These are phyloP conservation scores for Embiotoca jacksoni DNA, from an alignment of 2,113 vertebrate genomes.

Conservation along the genomic window DNA sequence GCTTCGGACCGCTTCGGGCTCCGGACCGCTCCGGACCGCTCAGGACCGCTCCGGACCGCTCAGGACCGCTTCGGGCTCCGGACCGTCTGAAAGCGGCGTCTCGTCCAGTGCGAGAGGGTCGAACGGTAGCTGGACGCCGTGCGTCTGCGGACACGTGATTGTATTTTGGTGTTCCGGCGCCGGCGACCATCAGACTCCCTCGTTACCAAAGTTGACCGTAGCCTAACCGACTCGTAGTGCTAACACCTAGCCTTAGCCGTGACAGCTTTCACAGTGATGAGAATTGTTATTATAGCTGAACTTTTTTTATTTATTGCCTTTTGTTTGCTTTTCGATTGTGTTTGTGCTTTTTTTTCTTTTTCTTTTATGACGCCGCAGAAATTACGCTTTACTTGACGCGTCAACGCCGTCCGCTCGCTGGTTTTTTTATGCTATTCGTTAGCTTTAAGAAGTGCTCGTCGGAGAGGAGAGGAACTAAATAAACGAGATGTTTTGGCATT, in stretches of 20 bases:
- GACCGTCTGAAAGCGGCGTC: no score
- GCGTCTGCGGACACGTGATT: conserved; percentile 45
- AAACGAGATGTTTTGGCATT: conserved; percentile 63
- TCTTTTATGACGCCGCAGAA: conserved; percentile 46
- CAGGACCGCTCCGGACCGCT: no score
- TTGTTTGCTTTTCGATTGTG: conserved; percentile 37
- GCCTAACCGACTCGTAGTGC: conserved; percentile 67
- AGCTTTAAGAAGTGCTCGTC: conserved; percentile 70
- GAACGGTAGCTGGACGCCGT: no score
- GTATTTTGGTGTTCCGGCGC: conserved; percentile 29
- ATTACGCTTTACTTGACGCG: conserved; percentile 62
- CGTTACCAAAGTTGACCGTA: conserved; percentile 80
- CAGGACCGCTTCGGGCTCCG: no score
- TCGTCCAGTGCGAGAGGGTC: no score
- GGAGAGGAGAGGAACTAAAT: conserved; percentile 38
- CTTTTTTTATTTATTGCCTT: conserved; percentile 80
- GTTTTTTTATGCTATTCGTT: conserved; percentile 51
- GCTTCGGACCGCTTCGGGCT: no score
- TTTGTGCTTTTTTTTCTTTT: conserved; percentile 50
- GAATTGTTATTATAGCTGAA: conserved; percentile 63
- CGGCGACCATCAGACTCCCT: conserved; percentile 48
- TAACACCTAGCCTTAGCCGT: conserved; percentile 71
- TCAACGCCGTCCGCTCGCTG: conserved; percentile 41
- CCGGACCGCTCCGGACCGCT: no score
- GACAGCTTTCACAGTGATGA: conserved; percentile 57